Conservation (phyloP, 2,113 vertebrate species). For the Numenius arquata region DNA sequence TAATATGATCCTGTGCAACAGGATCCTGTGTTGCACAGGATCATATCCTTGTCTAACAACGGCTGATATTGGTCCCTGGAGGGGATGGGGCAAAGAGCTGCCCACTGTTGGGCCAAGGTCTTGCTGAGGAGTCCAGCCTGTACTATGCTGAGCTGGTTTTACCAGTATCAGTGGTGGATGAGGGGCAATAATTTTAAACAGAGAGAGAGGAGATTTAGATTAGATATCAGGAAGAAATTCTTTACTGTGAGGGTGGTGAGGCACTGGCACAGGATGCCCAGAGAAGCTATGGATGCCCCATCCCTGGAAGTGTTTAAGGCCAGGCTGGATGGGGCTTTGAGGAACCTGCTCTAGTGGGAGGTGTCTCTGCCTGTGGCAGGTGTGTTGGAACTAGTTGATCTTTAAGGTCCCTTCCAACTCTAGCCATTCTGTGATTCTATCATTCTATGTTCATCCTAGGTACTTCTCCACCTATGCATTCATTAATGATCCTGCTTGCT, state of each 20-base stretch:
- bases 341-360: background rate
- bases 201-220: background rate
- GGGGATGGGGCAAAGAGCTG: background rate
- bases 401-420: background rate
- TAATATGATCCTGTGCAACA: accelerated
- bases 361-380: background rate
- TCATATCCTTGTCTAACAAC: background rate
- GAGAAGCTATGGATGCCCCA: background rate
- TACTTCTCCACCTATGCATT: background rate
- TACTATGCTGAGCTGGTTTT: background rate
- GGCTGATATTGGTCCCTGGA: background rate
- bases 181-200: background rate
- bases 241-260: background rate
- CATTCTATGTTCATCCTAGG: background rate
- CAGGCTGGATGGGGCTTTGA: background rate
- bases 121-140: background rate
- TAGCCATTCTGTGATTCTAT: background rate
- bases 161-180: background rate
- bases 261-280: background rate
- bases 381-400: background rate
- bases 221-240: background rate
- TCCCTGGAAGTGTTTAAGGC: background rate
- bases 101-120: accelerated
- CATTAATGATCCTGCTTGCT: background rate
- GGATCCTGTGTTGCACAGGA: no score